Base-by-base conservation (phyloP, 2,797 vertebrate species). In the Sphenodon punctatus region DNA sequence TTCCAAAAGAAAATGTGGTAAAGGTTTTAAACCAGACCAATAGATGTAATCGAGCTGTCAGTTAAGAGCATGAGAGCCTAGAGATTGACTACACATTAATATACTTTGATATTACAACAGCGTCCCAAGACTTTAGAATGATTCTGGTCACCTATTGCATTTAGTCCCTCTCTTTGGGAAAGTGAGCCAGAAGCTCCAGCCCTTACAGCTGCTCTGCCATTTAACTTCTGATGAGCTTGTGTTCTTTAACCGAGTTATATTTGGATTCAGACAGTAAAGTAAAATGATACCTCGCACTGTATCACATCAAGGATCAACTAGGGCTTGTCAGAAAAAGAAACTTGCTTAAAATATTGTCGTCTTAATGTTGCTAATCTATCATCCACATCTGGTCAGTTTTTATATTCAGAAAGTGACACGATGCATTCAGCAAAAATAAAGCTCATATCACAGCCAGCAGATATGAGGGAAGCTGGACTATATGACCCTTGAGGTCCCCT, bases 201-300 rank as follows among this genome's bases (percentile, higher is more conserved):
- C 90, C 84, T 84, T 88, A 88, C 69, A 91, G 91, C 90, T 93
- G 89, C 81, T 91, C 84, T 78, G 70, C 73, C 45, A 77, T 64
- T 91, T 78, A 84, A 77, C 77, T 77, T 89, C 87, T 77, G 80
- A 88, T 39, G 51, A 89, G 71, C 71, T 60, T 76, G 72, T 84
- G 67, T 80, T 87, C 75, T 78, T 41, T 67, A 85, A 71, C 56
- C 51, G 36, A 80, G 82, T 87, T 91, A 83, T 61, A 80, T 86
- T 48, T 88, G 88, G 87, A 75, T 79, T 82, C 79, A 84, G 79
- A 75, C 2, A 73, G 67, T 92, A 63, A 73, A 71, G 69, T 75
- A 88, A 90, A 59, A 71, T 17, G 53, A 73, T 36, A 32, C 6
- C 39, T 51, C 58, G 84, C 43, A 42, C 69, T 45, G 82, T 79